Evolutionary conservation across 2,888 invertebrate genomes (phyloP).

Genomic region (Drosophila lutescens): DNA sequence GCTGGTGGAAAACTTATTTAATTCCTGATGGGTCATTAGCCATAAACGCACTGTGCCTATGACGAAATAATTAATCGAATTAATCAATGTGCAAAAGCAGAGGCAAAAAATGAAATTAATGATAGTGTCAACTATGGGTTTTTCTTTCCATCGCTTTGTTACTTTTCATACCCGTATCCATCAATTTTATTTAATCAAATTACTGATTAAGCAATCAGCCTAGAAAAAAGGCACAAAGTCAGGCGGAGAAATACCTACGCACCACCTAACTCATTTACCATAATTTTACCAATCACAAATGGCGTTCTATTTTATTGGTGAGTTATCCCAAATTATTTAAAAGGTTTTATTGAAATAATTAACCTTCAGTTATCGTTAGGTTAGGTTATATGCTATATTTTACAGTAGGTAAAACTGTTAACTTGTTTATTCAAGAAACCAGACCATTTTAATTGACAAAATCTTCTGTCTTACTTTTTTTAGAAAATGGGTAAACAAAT

Average conservation of each 20-base stretch:
- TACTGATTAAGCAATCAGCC: constrained; percentile 63
- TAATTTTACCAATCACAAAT: not conserved
- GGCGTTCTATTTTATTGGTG: constrained; percentile 6
- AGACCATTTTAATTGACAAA: no score
- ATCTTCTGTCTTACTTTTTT: no score
- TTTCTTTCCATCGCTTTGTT: not conserved
- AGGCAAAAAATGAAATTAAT: constrained; percentile 33
- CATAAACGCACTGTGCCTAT: constrained; percentile 40
- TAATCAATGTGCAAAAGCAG: constrained; percentile 48
- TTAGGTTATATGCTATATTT: no score
- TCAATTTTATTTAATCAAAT: constrained; percentile 68
- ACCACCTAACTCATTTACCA: constrained; percentile 5
- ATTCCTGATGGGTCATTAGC: not conserved
- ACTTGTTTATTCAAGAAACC: no score
- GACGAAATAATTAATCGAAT: constrained; percentile 43
- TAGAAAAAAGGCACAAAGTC: constrained; percentile 15
- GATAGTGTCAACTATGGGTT: not conserved
- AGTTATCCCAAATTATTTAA: no score
- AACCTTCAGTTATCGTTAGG: no score
- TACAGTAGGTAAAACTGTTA: no score
- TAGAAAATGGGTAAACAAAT: no score
- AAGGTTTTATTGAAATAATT: no score
- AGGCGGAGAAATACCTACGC: constrained; percentile 11
- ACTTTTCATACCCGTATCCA: constrained; percentile 36
- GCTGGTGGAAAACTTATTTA: not conserved